Evolutionary conservation across 1,140 invertebrate genomes (phyloP).

Genomic region (Archivesica marissinica): DNA sequence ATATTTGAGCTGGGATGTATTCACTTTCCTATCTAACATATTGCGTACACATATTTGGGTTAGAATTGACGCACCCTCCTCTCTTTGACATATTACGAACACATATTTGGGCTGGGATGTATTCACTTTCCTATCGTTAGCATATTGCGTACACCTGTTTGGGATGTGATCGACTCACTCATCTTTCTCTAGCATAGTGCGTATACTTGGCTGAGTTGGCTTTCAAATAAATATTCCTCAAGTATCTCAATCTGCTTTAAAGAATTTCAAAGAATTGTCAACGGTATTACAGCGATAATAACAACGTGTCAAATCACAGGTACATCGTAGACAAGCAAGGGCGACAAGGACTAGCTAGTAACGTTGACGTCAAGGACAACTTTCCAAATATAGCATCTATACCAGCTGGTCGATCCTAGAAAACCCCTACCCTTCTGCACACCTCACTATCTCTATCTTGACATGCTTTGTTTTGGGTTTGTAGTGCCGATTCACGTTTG

Average conservation of each 20-base stretch:
- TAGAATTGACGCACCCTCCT: no score
- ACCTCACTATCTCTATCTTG: slow-evolving; percentile 85
- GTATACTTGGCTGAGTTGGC: no score
- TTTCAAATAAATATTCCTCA: no score
- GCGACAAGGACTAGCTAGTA: not conserved
- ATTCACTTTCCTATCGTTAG: not conserved
- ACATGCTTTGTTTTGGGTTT: slow-evolving; percentile 35
- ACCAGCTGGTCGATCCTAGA: not conserved
- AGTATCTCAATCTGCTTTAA: no score
- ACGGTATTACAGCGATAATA: no score
- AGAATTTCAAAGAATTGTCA: no score
- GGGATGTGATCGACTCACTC: no score
- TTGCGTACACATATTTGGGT: not conserved
- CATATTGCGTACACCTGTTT: not conserved
- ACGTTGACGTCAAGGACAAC: slow-evolving; percentile 1
- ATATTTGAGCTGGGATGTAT: not conserved
- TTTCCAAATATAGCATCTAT: not conserved
- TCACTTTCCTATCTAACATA: not conserved
- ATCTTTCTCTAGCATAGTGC: no score
- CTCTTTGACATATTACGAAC: no score
- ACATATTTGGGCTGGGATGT: no score
- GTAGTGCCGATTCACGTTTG: slow-evolving; percentile 81
- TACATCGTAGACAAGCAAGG: slow-evolving; percentile 27
- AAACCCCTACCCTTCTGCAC: not conserved
- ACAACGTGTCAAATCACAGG: slow-evolving; percentile 36